phyloP scores from a whole-genome alignment of 1,140 invertebrate genomes.

The Drosophila biarmipes region DNA sequence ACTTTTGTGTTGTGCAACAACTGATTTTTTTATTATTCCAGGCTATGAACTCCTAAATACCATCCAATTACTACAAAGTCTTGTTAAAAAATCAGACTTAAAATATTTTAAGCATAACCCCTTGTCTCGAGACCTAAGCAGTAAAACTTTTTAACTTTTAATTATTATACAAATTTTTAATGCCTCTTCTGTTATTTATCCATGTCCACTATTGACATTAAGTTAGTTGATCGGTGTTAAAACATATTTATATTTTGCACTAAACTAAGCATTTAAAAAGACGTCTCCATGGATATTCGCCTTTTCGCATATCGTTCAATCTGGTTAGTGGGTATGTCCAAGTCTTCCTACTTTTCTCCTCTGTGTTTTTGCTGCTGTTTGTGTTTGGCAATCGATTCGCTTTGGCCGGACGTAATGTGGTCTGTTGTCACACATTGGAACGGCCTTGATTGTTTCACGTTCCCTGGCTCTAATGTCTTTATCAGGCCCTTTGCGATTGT shows the following conservation, averaged over 20 bases:
- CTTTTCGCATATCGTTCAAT: background rate
- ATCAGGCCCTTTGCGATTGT: conserved; percentile 37
- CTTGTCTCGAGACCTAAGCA: too few species aligned
- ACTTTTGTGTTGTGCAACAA: background rate
- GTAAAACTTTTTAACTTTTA: too few species aligned
- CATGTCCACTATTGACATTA: too few species aligned
- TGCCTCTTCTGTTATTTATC: too few species aligned
- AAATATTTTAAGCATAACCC: too few species aligned
- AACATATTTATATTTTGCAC: too few species aligned
- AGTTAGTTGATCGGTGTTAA: too few species aligned
- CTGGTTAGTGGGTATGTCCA: background rate
- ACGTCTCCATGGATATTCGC: background rate
- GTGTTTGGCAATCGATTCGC: conserved; percentile 67
- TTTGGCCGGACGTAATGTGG: conserved; percentile 64
- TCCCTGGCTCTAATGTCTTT: conserved; percentile 58
- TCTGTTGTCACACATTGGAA: conserved; percentile 64
- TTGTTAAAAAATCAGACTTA: too few species aligned
- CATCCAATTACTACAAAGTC: background rate
- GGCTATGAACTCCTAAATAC: background rate
- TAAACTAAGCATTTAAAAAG: too few species aligned
- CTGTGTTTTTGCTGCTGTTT: conserved; percentile 19
- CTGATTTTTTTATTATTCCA: conserved; percentile 23
- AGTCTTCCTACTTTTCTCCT: conserved; percentile 19
- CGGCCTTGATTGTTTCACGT: conserved; percentile 67
- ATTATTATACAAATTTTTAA: too few species aligned